Evolutionary conservation across 2,113 vertebrate genomes (phyloP).

Genomic region (Corythornis cristatus): DNA sequence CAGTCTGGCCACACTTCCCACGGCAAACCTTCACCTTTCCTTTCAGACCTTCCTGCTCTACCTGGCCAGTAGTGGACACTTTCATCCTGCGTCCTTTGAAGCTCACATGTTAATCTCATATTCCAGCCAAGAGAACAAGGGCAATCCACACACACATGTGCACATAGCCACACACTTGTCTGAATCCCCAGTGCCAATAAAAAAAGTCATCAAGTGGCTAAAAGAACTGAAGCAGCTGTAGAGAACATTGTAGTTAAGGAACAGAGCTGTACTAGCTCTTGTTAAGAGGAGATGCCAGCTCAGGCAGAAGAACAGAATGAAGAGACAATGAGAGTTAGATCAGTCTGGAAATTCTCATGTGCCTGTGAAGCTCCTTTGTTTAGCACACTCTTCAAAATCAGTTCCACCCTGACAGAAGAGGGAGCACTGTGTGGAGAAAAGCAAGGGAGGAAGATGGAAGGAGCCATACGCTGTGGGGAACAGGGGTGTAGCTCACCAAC

Average conservation of each 20-base stretch:
- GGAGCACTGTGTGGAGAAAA: neutral
- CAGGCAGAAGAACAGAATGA: neutral
- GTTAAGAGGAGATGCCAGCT: neutral
- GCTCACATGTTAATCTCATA: neutral
- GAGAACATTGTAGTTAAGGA: neutral
- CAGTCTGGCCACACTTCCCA: neutral
- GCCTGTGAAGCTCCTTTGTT: neutral
- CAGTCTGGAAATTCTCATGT: neutral
- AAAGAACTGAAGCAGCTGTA: neutral
- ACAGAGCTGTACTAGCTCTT: neutral
- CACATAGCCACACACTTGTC: neutral
- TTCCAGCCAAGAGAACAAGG: neutral
- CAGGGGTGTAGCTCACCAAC: slow-evolving; percentile 80
- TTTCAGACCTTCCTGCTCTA: neutral
- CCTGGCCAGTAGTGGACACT: neutral
- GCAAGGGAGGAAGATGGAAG: neutral
- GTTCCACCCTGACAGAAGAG: neutral
- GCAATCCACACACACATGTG: neutral
- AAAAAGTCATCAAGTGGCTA: neutral
- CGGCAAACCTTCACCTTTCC: neutral
- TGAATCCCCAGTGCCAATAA: neutral
- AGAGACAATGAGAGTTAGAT: neutral
- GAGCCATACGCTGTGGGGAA: neutral
- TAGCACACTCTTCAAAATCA: neutral
- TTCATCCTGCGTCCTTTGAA: neutral